A percentile compares a stretch with the other conserved stretches of the same genome.
Evolutionary conservation across 1,140 invertebrate species (phyloP).

Genomic region (Drosophila dunni): DNA sequence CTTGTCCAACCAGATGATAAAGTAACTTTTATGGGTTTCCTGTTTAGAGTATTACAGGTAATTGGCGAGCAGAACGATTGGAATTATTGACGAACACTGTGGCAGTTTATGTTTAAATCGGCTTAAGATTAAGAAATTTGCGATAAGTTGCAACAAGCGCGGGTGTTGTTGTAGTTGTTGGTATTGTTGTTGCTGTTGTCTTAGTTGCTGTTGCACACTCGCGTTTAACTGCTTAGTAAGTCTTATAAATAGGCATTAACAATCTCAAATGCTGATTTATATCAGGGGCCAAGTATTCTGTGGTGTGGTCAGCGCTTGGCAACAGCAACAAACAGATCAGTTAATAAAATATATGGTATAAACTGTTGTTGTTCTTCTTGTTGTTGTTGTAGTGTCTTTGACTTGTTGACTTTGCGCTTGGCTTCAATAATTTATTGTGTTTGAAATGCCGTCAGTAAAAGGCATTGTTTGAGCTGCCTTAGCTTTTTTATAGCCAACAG

Average conservation of each 20-base stretch:
- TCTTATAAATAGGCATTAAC: slow-evolving; percentile 55
- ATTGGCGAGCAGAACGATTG: slow-evolving; percentile 21
- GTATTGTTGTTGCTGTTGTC: slow-evolving; percentile 17
- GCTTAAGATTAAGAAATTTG: slow-evolving; percentile 61
- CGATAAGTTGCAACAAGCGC: slow-evolving; percentile 34
- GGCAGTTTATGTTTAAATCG: slow-evolving; percentile 15
- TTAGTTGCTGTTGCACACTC: slow-evolving; percentile 27
- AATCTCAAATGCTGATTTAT: slow-evolving; percentile 70
- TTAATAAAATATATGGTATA: slow-evolving; percentile 23
- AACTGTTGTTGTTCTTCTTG: slow-evolving; percentile 13
- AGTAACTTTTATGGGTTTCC: background rate
- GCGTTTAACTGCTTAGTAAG: slow-evolving; percentile 25
- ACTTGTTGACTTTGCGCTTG: slow-evolving; percentile 73
- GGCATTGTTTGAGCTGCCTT: slow-evolving; percentile 65
- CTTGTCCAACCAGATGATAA: background rate
- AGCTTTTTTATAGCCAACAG: slow-evolving; percentile 61
- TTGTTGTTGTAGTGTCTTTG: slow-evolving; percentile 65
- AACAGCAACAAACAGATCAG: slow-evolving; percentile 46
- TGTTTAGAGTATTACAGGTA: slow-evolving; percentile 19
- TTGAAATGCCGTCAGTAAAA: slow-evolving; percentile 68
- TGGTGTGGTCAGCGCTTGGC: slow-evolving; percentile 64
- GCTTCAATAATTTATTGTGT: slow-evolving; percentile 80
- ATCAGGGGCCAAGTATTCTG: slow-evolving; percentile 53
- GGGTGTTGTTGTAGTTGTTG: slow-evolving; percentile 29
- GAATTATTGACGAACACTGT: slow-evolving; percentile 42